These are phyloP conservation scores for Drosophila demipolita DNA, from an alignment of 2,888 invertebrate species.

Conservation along the genomic window DNA sequence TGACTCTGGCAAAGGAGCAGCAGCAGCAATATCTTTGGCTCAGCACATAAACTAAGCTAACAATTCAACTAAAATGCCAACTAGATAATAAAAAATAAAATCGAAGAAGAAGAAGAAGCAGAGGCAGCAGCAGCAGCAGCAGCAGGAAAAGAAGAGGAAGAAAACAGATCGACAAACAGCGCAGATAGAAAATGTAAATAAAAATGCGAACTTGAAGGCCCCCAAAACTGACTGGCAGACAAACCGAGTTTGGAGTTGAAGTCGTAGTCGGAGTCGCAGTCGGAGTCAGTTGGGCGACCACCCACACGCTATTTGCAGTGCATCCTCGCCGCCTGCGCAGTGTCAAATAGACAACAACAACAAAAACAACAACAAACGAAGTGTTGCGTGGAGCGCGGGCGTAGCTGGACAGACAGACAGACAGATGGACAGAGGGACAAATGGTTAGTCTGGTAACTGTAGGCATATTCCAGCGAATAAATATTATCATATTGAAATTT, in stretches of 20 bases:
- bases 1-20: slow-evolving; percentile 25
- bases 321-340: slow-evolving; percentile 80
- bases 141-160: neutral
- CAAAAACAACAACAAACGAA: slow-evolving; percentile 31
- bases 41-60: slow-evolving; percentile 64
- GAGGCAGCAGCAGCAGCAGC: slow-evolving; percentile 23
- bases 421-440: slow-evolving; percentile 23
- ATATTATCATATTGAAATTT: slow-evolving; percentile 81
- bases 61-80: slow-evolving; percentile 81
- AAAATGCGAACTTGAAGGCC: slow-evolving; percentile 63
- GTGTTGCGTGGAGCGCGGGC: slow-evolving; percentile 72
- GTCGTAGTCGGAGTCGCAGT: slow-evolving; percentile 35
- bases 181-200: slow-evolving; percentile 65
- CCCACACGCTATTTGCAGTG: slow-evolving; percentile 55
- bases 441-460: slow-evolving; percentile 53
- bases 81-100: slow-evolving; percentile 77
- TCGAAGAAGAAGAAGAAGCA: slow-evolving; percentile 47
- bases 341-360: slow-evolving; percentile 73
- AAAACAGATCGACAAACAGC: slow-evolving; percentile 18
- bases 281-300: slow-evolving; percentile 49
- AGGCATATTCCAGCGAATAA: slow-evolving; percentile 69
- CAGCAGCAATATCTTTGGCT: slow-evolving; percentile 8
- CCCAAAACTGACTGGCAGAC: slow-evolving; percentile 39
- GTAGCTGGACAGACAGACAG: slow-evolving; percentile 47
- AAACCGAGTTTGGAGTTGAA: slow-evolving; percentile 39